A percentile compares a stretch with the other conserved stretches of the same genome.
Conservation (phyloP, 2,888 invertebrate species). For the Therioaphis trifolii region DNA sequence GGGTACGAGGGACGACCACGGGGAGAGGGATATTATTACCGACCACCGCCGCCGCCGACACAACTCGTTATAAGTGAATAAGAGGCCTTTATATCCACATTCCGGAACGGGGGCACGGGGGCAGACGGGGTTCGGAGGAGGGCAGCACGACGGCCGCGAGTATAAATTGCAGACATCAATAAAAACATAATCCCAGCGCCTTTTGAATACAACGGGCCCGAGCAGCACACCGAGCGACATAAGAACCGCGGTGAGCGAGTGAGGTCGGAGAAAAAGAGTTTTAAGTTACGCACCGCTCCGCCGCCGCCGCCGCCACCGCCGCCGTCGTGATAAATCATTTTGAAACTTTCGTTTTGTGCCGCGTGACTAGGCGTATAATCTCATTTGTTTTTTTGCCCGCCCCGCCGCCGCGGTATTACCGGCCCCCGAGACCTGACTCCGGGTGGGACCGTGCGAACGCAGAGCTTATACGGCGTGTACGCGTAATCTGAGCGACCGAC, state of each 20-base stretch:
- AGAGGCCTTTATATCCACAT: neutral
- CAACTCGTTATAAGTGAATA: conserved; percentile 9
- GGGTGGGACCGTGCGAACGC: neutral
- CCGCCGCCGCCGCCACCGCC: too few relatives aligned
- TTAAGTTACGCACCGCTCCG: neutral
- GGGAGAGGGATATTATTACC: too few relatives aligned
- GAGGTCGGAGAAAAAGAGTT: neutral
- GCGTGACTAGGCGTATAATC: neutral
- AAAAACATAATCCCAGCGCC: conserved; percentile 38
- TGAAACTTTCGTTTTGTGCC: conserved; percentile 12
- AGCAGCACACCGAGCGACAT: conserved; percentile 25
- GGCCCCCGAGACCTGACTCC: neutral
- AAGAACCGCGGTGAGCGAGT: too few relatives aligned
- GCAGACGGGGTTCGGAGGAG: too few relatives aligned
- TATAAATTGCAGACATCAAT: conserved; percentile 48
- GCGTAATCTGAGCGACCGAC: neutral
- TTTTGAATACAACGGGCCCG: conserved; percentile 21
- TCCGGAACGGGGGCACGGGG: too few relatives aligned
- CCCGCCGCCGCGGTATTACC: neutral
- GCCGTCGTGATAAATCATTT: conserved; percentile 51
- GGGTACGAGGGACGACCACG: too few relatives aligned
- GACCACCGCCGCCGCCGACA: neutral
- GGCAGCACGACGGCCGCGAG: neutral
- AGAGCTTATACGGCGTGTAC: neutral
- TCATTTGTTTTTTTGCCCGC: neutral